Evolutionary conservation across 1,140 invertebrate genomes (phyloP), one percentile per base, ranked within the genome.

Genomic region (Bombus cullumanus): DNA sequence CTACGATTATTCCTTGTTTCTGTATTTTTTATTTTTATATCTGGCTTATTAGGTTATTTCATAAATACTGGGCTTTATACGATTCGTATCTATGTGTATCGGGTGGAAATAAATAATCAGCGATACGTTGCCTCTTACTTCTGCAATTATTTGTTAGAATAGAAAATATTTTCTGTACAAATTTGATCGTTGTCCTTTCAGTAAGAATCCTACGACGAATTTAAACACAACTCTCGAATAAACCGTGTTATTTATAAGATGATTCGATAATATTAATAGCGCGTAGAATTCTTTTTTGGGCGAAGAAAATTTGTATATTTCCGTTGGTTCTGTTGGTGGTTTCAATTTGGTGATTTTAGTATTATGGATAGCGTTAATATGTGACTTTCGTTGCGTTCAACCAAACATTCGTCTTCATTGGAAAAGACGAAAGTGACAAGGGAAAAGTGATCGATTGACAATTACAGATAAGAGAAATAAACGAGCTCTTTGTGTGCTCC

Each of bases 331-430:
- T 6, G 6, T 8, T 2, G 25, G 25, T 9, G 9, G 3, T 62
- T 62, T 62, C 28, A 62, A 12, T 62, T 62, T n/a, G 28, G 3
- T n/a, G 28, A 62, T 62, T 53, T 53, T 53, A 53, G 47, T 53
- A 53, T 53, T 6, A 5, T 22, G 59, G 59, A 62, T n/a, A 13
- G 59, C 59, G 12, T 62, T 62, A n/a, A n/a, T n/a, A n/a, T 53
- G 18, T 22, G 18, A 53, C 47, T 53, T 53, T 8, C 1, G 18
- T 18, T 8, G 1, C 18, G 18, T 53, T 22, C 5, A n/a, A 62
- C 31, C 6, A 47, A 81, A 37, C 85, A 77, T 90, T 90, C 79
- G 75, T 90, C 85, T 89, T 90, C 85, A 81, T 89, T 84, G 80
- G 57, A 75, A 75, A 82, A 77, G 66, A 66, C 43, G 76, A 87